These are phyloP conservation scores for Meliscaeva auricollis DNA, from an alignment of 2,888 invertebrate species.

Conservation along the genomic window DNA sequence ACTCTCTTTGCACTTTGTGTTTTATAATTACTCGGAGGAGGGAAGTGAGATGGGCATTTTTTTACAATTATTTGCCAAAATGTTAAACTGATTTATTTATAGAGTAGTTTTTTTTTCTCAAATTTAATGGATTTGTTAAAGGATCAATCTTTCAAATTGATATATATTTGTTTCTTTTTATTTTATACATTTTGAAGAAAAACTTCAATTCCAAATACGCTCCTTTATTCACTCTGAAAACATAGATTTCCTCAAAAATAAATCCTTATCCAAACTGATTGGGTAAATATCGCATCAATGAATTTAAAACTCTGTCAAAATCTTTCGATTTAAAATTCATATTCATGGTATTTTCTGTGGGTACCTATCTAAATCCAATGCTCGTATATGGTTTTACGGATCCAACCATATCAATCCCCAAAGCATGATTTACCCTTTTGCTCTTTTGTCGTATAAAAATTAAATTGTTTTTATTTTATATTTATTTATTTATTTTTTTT, in stretches of 20 bases:
- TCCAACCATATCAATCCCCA: conserved; percentile 23
- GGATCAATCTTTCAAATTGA: too few relatives aligned
- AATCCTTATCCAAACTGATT: not conserved
- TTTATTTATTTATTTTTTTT: too few relatives aligned
- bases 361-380: not conserved
- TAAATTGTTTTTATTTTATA: conserved; percentile 37
- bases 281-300: conserved; percentile 12
- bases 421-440: conserved; percentile 5
- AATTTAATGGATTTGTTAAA: not conserved
- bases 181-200: too few relatives aligned
- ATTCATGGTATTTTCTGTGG: not conserved
- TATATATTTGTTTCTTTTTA: too few relatives aligned
- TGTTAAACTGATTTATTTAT: too few relatives aligned
- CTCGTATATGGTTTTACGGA: not conserved
- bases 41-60: too few relatives aligned
- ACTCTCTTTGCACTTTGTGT: too few relatives aligned
- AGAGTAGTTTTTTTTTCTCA: not conserved
- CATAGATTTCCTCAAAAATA: conserved; percentile 4
- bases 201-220: not conserved
- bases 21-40: too few relatives aligned
- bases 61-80: too few relatives aligned
- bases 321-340: conserved; percentile 31
- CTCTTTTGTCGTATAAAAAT: not conserved
- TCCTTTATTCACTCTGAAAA: conserved; percentile 29
- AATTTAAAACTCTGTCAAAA: conserved; percentile 7